Evolutionary conservation across 2,888 invertebrate species (phyloP).

Genomic region (Nasonovia ribisnigri): DNA sequence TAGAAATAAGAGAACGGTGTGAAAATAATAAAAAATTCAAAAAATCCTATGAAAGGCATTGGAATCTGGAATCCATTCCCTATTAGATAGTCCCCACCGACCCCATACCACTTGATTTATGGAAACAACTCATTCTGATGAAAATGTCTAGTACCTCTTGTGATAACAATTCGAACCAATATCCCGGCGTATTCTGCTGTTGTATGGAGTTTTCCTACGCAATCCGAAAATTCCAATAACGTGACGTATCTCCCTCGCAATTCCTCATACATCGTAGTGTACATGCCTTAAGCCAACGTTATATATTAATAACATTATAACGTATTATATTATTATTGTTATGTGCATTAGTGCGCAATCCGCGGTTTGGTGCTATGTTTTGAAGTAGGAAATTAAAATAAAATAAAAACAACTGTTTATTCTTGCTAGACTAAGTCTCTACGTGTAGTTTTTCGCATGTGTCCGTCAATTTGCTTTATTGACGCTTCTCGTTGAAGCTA

Average conservation of each 20-base stretch:
- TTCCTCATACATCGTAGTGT: not conserved
- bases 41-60: not conserved
- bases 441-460: not conserved
- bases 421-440: not conserved
- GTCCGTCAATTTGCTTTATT: not conserved
- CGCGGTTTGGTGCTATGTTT: not conserved
- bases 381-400: not conserved
- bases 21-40: not conserved
- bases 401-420: not conserved
- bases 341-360: not conserved
- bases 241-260: not conserved
- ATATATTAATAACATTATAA: not conserved
- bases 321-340: not conserved
- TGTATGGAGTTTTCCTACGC: not conserved
- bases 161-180: not conserved
- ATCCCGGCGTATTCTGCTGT: not conserved
- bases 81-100: not conserved
- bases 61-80: slow-evolving; percentile 2
- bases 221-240: not conserved
- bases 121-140: not conserved
- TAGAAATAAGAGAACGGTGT: not conserved
- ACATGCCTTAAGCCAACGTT: not conserved
- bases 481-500: not conserved
- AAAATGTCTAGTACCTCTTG: not conserved
- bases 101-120: not conserved